Base-by-base conservation (phyloP, 2,113 vertebrate species). In the Lasiurus cinereus region DNA sequence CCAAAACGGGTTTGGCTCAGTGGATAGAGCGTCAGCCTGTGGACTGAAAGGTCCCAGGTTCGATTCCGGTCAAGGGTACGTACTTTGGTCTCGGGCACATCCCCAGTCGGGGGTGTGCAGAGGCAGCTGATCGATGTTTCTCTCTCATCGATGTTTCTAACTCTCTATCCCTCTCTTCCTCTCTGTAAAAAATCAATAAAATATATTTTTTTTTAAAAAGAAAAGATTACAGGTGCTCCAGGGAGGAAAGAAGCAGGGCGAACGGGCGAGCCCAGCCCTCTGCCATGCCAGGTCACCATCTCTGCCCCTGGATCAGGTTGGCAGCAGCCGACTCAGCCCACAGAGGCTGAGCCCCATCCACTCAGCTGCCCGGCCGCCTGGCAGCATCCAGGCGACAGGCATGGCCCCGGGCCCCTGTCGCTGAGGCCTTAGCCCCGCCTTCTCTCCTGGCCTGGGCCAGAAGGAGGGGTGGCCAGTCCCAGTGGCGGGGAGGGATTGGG, bases 261-360 rank as follows among this genome's bases (percentile, higher is more conserved):
- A 0, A 1, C 2, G 31, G 22, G 15, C 4, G 10, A 0, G 56
- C 12, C 36, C n/a, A 29, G 24, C 15, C 31, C 33, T 6, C 39
- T 0, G 62, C 62, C 5, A 3, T 0, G 6, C 36, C 2, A 0
- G 7, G 31, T 24, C 8, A 12, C 4, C 7, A 2, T 15, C 83
- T 72, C 14, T 14, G 2, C 43, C 18, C 46, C n/a, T 4, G n/a
- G 43, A 9, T 18, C 74, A n/a, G 79, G 19, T 4, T 69, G 74
- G 84, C 36, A 69, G 73, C n/a, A 56, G 77, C n/a, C 8, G 13
- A 8, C 77, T 22, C 46, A 8, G 6, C 24, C 33, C 52, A 0
- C 7, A 3, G 46, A 43, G 11, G 31, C 21, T 21, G 66, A 46
- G 16, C 33, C 54, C 1, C 0, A 13, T 36, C 62, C 54, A 14